Percentiles rank a stretch among this genome's conserved stretches.
Conservation (phyloP, 2,797 vertebrate genomes). For the Enteromius argenteus region DNA sequence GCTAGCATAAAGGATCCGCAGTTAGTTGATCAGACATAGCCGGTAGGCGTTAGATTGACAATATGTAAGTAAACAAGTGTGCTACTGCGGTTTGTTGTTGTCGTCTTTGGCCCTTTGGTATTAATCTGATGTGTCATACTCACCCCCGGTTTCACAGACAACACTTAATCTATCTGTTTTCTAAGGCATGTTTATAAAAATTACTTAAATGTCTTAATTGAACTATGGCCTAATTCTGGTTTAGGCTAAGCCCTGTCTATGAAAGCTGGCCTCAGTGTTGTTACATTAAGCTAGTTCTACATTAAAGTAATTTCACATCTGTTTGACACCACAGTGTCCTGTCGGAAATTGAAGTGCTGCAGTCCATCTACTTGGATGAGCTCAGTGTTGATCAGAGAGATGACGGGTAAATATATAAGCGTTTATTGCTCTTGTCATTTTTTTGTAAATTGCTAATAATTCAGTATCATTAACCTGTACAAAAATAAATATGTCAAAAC, state of each 20-base stretch:
- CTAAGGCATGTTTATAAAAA: too few relatives aligned
- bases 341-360: constrained; percentile 91
- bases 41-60: not conserved
- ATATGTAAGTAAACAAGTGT: constrained; percentile 5
- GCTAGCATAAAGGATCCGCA: not conserved
- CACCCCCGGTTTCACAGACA: not conserved
- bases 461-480: not conserved
- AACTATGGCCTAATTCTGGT: too few relatives aligned
- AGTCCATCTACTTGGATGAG: constrained; percentile 95
- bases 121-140: not conserved
- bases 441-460: not conserved
- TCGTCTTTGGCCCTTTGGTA: not conserved
- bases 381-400: constrained; percentile 79
- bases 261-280: too few relatives aligned
- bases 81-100: not conserved
- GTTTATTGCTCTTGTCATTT: not conserved
- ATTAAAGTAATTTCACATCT: not conserved
- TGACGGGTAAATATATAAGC: constrained; percentile 76
- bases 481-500: constrained; percentile 1
- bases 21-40: not conserved
- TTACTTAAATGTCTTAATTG: too few relatives aligned
- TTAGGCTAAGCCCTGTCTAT: too few relatives aligned
- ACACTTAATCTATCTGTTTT: too few relatives aligned
- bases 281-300: not conserved
- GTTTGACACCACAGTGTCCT: constrained; percentile 70